Evolutionary conservation across 2,888 invertebrate species (phyloP).

Genomic region (Rhamnusium bicolor): DNA sequence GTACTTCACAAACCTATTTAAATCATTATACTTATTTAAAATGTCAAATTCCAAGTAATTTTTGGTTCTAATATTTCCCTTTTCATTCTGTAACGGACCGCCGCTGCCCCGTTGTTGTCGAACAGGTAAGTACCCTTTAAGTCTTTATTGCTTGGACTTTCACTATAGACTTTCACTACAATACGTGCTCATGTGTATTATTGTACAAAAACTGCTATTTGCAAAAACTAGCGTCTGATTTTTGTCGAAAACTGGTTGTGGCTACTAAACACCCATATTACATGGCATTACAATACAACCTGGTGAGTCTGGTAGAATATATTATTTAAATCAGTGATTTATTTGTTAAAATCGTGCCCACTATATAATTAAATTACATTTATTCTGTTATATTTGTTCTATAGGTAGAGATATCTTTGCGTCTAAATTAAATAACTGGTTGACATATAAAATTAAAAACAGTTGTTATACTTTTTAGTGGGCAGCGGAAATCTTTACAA

Average conservation of each 20-base stretch:
- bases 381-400: neutral
- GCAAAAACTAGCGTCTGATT: conserved; percentile 17
- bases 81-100: neutral
- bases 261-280: neutral
- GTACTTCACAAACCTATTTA: no score
- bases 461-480: no score
- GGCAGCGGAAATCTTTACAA: no score
- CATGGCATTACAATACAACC: neutral
- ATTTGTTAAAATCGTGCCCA: neutral
- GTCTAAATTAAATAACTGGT: no score
- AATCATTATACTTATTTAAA: no score
- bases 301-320: neutral
- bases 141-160: conserved; percentile 18
- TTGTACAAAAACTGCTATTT: neutral
- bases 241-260: conserved; percentile 22
- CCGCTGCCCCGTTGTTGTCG: neutral
- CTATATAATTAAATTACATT: neutral
- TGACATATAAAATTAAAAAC: no score
- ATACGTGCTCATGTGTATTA: conserved; percentile 4
- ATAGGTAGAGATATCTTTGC: no score
- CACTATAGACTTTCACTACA: conserved; percentile 25
- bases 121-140: conserved; percentile 7
- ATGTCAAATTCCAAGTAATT: no score
- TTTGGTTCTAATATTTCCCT: no score
- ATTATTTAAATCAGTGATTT: neutral